A percentile compares a stretch with the other conserved stretches of the same genome.
phyloP scores from a whole-genome alignment of 2,113 vertebrate genomes.

The Dipodomys ordii region DNA sequence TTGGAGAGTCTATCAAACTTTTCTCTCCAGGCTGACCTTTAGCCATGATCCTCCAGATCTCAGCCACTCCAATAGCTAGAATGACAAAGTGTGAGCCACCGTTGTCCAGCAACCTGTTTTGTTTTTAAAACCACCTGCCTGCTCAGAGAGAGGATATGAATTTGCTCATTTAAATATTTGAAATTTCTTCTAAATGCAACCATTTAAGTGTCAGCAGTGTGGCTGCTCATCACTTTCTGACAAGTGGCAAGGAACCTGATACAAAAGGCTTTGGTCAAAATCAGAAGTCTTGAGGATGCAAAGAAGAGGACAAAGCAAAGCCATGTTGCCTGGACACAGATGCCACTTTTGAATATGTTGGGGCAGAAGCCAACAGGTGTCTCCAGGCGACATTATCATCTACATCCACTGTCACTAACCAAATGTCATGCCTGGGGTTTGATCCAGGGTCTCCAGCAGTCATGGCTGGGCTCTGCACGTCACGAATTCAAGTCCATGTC shows the following conservation, averaged over 20 bases:
- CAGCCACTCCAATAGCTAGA: too few species aligned
- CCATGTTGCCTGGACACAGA: too few species aligned
- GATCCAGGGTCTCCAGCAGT: neutral
- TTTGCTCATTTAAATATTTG: neutral
- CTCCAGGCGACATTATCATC: neutral
- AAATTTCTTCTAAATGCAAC: constrained; percentile 30
- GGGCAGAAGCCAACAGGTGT: neutral
- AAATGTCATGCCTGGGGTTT: too few species aligned
- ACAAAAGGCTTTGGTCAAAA: neutral
- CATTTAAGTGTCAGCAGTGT: neutral
- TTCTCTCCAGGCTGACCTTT: too few species aligned
- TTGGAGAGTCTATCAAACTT: too few species aligned
- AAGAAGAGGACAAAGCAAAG: neutral
- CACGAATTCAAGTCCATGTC: neutral
- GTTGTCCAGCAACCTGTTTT: too few species aligned
- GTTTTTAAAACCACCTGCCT: neutral
- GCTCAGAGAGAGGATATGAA: neutral
- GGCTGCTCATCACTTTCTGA: neutral
- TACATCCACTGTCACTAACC: neutral
- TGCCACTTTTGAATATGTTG: neutral
- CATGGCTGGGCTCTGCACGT: neutral
- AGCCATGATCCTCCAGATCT: too few species aligned
- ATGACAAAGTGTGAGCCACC: too few species aligned
- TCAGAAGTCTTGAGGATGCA: neutral
- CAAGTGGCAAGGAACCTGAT: neutral